Evolutionary conservation across 1,140 invertebrate species (phyloP).

Genomic region (Delia radicum): DNA sequence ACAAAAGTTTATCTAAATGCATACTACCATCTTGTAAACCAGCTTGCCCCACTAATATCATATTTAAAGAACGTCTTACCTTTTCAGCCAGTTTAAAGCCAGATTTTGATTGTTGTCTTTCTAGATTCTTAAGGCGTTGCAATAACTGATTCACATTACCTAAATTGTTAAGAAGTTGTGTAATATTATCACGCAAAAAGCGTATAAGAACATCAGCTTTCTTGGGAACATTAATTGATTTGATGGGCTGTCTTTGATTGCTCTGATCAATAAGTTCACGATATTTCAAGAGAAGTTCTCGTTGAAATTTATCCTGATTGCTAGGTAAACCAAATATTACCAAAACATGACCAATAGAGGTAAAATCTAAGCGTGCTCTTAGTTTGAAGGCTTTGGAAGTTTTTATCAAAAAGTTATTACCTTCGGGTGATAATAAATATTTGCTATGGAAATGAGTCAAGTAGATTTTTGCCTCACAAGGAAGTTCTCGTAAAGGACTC

Average conservation of each 20-base stretch:
- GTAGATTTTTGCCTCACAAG: slow-evolving; percentile 56
- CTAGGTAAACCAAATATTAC: slow-evolving; percentile 57
- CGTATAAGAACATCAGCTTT: slow-evolving; percentile 39
- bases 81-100: slow-evolving; percentile 52
- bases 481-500: slow-evolving; percentile 28
- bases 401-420: slow-evolving; percentile 52
- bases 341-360: slow-evolving; percentile 54
- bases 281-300: slow-evolving; percentile 54
- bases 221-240: slow-evolving; percentile 35
- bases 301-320: slow-evolving; percentile 59
- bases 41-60: slow-evolving; percentile 60
- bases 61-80: slow-evolving; percentile 58
- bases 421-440: slow-evolving; percentile 56
- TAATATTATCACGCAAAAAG: slow-evolving; percentile 46
- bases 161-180: slow-evolving; percentile 36
- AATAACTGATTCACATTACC: slow-evolving; percentile 56
- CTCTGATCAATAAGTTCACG: slow-evolving; percentile 33
- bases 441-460: slow-evolving; percentile 56
- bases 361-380: slow-evolving; percentile 49
- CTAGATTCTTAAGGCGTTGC: slow-evolving; percentile 55
- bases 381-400: slow-evolving; percentile 55
- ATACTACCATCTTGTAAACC: slow-evolving; percentile 58
- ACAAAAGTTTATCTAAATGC: slow-evolving; percentile 56
- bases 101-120: slow-evolving; percentile 57
- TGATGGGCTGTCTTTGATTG: slow-evolving; percentile 23